Evolutionary conservation across 2,888 invertebrate genomes (phyloP), one percentile per base, ranked within the genome.

Genomic region (Mimachlamys varia): DNA sequence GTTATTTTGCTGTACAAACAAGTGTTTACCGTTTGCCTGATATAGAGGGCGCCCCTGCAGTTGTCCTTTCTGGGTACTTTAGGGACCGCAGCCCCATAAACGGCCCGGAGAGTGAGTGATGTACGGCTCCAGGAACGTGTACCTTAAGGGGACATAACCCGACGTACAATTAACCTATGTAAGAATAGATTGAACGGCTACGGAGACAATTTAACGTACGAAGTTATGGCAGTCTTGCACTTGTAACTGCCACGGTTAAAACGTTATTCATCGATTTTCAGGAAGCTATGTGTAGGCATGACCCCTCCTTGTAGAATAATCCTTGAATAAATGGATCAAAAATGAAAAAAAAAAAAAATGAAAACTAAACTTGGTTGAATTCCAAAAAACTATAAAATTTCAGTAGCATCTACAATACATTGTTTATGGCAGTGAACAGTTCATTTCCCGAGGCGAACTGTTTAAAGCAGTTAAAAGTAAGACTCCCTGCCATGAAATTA

Each of bases 1-100:
- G n/a, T n/a, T 17, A 17, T 58, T 12, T 33, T 33, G 7, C 33
- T 76, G 33, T 76, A 76, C 33, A 76, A 76, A 76, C 13, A 76
- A 27, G 62, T 76, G 62, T 27, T 76, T 17, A 76, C 7, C 5
- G 76, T 12, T 33, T 33, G 4, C 76, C 17, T 3, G 33, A 76
- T 33, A 76, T 76, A 76, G 76, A 76, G 62, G 7, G 19, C 22
- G 17, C n/a, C 62, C 62, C 62, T 62, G 62, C 62, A 22, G 12
- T 33, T 76, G 76, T 76, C 76, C 76, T 76, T 76, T 76, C 7
- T 76, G 0, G 76, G 76, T 76, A 76, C 76, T 76, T 76, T 76
- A 76, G 76, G 76, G 22, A 27, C 33, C 76, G 33, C 10, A 33
- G 22, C 27, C 76, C 33, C 27, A 33, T 17, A 22, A 76, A 76